These are phyloP conservation scores for Scelioninae gen. 2 DNA, from an alignment of 2,888 invertebrate species.

Conservation along the genomic window DNA sequence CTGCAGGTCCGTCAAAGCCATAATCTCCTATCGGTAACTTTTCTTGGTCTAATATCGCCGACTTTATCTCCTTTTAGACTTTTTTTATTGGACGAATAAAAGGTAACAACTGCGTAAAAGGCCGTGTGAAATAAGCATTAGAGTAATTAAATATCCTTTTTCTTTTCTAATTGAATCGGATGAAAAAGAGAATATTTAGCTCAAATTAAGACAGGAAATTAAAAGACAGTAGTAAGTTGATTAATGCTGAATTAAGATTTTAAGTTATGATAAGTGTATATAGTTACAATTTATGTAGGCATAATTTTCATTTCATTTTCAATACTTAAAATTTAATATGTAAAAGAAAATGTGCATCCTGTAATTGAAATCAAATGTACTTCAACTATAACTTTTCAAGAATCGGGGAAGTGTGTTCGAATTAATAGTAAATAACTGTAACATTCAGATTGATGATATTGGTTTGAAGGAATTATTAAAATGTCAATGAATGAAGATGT, in stretches of 20 bases:
- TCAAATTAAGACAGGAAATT: not conserved
- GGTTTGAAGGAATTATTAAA: no score
- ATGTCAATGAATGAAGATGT: no score
- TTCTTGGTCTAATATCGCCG: conserved; percentile 23
- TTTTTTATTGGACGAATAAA: conserved; percentile 11
- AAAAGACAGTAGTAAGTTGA: not conserved
- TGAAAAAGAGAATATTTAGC: not conserved
- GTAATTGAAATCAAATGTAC: conserved; percentile 34
- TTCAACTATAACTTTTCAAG: conserved; percentile 33
- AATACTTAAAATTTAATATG: conserved; percentile 32
- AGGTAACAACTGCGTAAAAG: not conserved
- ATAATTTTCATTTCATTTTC: conserved; percentile 19
- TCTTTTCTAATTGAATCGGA: not conserved
- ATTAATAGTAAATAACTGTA: conserved; percentile 28
- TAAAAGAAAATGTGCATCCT: conserved; percentile 36
- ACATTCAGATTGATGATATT: conserved; percentile 18
- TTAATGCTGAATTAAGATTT: not conserved
- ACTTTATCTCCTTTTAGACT: conserved; percentile 38
- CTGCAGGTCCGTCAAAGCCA: conserved; percentile 5
- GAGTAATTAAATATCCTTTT: not conserved
- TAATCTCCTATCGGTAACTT: conserved; percentile 49
- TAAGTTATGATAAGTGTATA: conserved; percentile 5
- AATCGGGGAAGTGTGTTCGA: conserved; percentile 28
- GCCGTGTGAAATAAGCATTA: not conserved
- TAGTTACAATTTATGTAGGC: conserved; percentile 1